Base-by-base conservation (phyloP, 2,888 invertebrate genomes). In the Polietes domitor region DNA sequence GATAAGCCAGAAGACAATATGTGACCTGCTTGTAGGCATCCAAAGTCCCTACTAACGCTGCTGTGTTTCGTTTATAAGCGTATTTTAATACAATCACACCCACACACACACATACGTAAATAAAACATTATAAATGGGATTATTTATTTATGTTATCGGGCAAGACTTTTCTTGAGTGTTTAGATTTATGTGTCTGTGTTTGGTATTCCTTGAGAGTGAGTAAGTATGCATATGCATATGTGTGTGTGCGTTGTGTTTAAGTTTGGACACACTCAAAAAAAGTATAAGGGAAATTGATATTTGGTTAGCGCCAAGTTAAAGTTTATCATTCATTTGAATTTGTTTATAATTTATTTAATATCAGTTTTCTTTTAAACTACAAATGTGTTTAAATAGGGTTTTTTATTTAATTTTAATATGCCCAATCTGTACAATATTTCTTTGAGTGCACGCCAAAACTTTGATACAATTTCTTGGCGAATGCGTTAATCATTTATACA, bases 101-200 rank as follows among this genome's bases (percentile, higher is more conserved):
- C 26, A 26, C 3, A 58, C 26, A n/a, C n/a, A n/a, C n/a, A n/a
- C 12, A 24, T 47, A n/a, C 12, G 2, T 12, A 47, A 47, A n/a
- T n/a, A 47, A 15, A 47, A n/a, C 47, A n/a, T 58, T 24, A 58
- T 24, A 12, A 26, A 58, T 24, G 26, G 10, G 15, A 26, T 58
- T 58, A 58, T 58, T 58, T 58, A 58, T 58, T 58, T 24, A 58
- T 58, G 58, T 24, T 15, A 12, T 58, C 58, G 19, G 12, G 15
- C 26, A 26, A 15, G 24, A 4, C 58, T 58, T 24, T 24, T 10
- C 15, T 24, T 24, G 58, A 24, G 58, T 58, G 15, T 10, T 24
- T 68, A 50, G 17, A 65, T 53, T 58, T 21, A 50, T 68, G 21
- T 43, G 32, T 2, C 63, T 43, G n/a, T 28, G 2, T 24, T 1